phyloP scores from a whole-genome alignment of 2,113 vertebrate species.

The Cavia aperea region DNA sequence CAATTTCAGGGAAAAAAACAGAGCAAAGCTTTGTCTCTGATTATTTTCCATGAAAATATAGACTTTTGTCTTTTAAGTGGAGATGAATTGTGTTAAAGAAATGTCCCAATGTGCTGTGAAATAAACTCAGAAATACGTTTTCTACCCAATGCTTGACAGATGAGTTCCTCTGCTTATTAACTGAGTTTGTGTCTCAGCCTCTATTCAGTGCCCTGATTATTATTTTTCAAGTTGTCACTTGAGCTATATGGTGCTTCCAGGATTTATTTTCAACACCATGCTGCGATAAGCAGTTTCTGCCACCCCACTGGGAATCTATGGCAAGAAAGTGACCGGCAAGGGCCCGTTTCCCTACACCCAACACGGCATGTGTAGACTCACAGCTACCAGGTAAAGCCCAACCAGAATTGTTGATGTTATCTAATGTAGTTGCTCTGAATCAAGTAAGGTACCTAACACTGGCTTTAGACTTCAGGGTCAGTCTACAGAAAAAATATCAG shows the following conservation, averaged over 20 bases:
- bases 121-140: slow-evolving; percentile 55
- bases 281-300: slow-evolving; percentile 44
- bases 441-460: slow-evolving; percentile 57
- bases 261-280: slow-evolving; percentile 54
- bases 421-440: slow-evolving; percentile 66
- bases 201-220: slow-evolving; percentile 41
- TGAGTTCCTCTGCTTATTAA: slow-evolving; percentile 42
- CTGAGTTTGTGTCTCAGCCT: slow-evolving; percentile 45
- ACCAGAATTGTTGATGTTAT: slow-evolving; percentile 65
- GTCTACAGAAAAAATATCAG: neutral
- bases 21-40: slow-evolving; percentile 35
- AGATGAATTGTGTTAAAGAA: slow-evolving; percentile 55
- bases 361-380: neutral
- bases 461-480: slow-evolving; percentile 53
- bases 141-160: slow-evolving; percentile 30
- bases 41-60: slow-evolving; percentile 39
- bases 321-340: neutral
- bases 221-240: slow-evolving; percentile 63
- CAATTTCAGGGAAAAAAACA: neutral
- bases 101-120: slow-evolving; percentile 54
- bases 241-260: slow-evolving; percentile 51
- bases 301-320: slow-evolving; percentile 42
- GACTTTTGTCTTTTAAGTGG: slow-evolving; percentile 52
- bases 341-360: slow-evolving; percentile 53
- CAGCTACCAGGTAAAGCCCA: slow-evolving; percentile 42